These are phyloP conservation scores for Dryomyza anilis DNA, from an alignment of 2,888 invertebrate genomes.

Conservation along the genomic window DNA sequence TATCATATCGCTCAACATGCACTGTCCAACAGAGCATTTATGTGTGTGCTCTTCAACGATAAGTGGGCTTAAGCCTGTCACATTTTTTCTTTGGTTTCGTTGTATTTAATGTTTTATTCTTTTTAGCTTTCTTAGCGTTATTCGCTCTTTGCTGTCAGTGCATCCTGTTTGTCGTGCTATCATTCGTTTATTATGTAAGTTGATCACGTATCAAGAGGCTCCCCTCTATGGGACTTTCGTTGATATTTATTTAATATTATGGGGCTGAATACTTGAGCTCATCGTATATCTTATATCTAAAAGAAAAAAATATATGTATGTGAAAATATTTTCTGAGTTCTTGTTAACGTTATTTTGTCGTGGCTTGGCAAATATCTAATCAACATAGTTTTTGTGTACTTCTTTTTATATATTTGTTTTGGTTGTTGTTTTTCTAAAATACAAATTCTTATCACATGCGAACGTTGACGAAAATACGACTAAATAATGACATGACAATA, in stretches of 20 bases:
- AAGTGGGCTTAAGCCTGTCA: neutral
- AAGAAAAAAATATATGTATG: too few species aligned
- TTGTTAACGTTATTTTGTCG: too few species aligned
- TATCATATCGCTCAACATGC: neutral
- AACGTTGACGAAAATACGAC: constrained; percentile 2
- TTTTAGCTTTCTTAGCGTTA: too few species aligned
- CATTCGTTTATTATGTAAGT: constrained; percentile 10
- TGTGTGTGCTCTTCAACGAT: neutral
- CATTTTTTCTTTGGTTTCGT: neutral
- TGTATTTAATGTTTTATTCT: neutral
- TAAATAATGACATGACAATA: constrained; percentile 7
- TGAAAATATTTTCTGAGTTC: too few species aligned
- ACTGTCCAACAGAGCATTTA: neutral
- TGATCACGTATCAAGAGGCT: constrained; percentile 7
- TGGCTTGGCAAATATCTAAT: too few species aligned
- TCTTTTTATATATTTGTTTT: too few species aligned
- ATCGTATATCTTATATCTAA: too few species aligned
- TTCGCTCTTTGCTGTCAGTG: neutral
- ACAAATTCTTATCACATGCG: constrained; percentile 4
- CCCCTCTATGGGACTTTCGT: too few species aligned
- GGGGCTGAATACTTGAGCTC: too few species aligned
- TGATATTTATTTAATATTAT: too few species aligned
- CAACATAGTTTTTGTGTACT: too few species aligned
- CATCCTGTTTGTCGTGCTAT: constrained; percentile 10
- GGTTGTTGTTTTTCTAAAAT: neutral